Evolutionary conservation across 2,113 vertebrate genomes (phyloP).

Genomic region (Ginglymostoma cirratum): DNA sequence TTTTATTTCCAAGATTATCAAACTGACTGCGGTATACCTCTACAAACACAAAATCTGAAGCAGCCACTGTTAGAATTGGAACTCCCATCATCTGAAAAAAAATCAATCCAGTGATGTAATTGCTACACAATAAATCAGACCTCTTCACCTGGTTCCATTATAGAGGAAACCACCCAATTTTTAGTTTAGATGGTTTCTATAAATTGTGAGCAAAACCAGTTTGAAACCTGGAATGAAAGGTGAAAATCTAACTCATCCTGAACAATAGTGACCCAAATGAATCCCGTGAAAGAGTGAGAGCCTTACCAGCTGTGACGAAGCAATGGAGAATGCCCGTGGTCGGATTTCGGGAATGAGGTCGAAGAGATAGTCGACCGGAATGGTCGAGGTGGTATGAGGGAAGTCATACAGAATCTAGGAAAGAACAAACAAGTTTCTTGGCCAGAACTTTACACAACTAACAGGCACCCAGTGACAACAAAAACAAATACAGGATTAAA

Average conservation of each 20-base stretch:
- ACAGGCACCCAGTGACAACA: background rate
- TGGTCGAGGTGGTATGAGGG: conserved; percentile 64
- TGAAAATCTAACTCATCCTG: background rate
- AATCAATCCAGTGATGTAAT: background rate
- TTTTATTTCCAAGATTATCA: background rate
- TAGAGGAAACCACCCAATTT: background rate
- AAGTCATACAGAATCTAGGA: conserved; percentile 81
- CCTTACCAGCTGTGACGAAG: conserved; percentile 76
- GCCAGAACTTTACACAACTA: background rate
- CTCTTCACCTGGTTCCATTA: background rate
- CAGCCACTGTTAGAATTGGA: background rate
- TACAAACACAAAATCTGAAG: background rate
- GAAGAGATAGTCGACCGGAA: conserved; percentile 69
- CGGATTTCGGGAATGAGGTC: conserved; percentile 84
- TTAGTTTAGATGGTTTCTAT: background rate
- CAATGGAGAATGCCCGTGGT: conserved; percentile 85
- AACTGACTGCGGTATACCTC: background rate
- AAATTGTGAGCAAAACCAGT: background rate
- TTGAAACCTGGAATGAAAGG: background rate
- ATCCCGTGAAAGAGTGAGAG: background rate
- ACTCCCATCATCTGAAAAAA: background rate
- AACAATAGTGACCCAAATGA: background rate
- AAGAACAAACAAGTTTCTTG: background rate
- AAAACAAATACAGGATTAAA: background rate
- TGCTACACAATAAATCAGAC: background rate